Evolutionary conservation across 23 tunicate genomes (phyloP), one percentile per base, ranked within the genome.

Genomic region (Ascidia mentula): DNA sequence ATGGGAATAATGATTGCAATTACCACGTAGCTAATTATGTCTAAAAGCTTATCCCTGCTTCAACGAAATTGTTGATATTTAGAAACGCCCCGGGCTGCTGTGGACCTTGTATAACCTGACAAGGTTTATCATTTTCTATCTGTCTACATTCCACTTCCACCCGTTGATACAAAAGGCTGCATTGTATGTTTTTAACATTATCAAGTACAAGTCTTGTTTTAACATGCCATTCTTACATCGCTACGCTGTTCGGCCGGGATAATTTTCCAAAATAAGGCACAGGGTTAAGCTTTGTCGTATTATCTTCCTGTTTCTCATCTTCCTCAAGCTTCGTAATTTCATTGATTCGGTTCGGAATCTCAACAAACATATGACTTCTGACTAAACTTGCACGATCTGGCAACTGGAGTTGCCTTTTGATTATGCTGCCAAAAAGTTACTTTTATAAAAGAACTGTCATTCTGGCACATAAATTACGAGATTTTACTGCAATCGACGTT

Each of bases 291-390:
- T n/a, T n/a, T n/a, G n/a, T n/a, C n/a, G 18, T 45, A 17, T 45
- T 45, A 6, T 71, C 75, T 22, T 1, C 32, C 39, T n/a, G 18
- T 22, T 71, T 71, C 32, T 7, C 34, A 71, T 34, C 38, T 31
- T 38, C 12, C 12, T 36, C 22, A 33, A 18, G 30, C 12, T 42
- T 40, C 7, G 1, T 28, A 18, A 1, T 38, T 35, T 77, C 81
- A 31, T 77, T 77, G 28, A 77, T 31, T 40, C 36, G 36, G 34
- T 77, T 77, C 0, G 81, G 81, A 36, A 77, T 77, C 69, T 77
- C 81, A 77, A 77, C 81, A 40, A 77, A 37, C 69, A 77, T 13
- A 69, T 77, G 81, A 77, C 69, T 77, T 9, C 24, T 53, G n/a
- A n/a, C n/a, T n/a, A n/a, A n/a, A 28, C 65, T 9, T 9, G 65